Conservation (phyloP, 1,140 invertebrate genomes). For the Palaemon carinicauda region DNA sequence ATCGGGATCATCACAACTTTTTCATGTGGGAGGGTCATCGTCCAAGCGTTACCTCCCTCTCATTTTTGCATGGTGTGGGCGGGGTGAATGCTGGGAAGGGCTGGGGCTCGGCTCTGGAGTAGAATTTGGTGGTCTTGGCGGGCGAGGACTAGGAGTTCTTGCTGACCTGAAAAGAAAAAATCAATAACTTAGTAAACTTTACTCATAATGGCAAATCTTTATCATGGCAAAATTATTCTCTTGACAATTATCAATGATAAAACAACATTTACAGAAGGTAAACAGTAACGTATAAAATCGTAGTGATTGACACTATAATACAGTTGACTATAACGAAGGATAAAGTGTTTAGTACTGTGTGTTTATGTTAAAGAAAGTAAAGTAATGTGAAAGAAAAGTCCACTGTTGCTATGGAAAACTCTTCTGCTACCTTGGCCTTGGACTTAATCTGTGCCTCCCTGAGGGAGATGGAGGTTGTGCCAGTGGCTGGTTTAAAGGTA, state of each 20-base stretch:
- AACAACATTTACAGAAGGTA: too few relatives aligned
- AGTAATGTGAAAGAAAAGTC: too few relatives aligned
- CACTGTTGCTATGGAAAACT: too few relatives aligned
- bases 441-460: conserved; percentile 6
- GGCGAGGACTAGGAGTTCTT: conserved; percentile 40
- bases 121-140: conserved; percentile 32
- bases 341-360: too few relatives aligned
- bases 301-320: too few relatives aligned
- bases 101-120: conserved; percentile 16
- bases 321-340: too few relatives aligned
- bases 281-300: too few relatives aligned
- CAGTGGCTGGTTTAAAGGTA: neutral
- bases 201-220: neutral
- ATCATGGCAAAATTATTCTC: neutral
- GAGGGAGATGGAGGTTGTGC: neutral
- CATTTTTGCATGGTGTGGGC: conserved; percentile 42
- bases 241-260: too few relatives aligned
- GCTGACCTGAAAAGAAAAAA: conserved; percentile 24
- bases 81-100: conserved; percentile 35
- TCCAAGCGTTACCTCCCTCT: conserved; percentile 17
- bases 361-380: too few relatives aligned
- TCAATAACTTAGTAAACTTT: neutral
- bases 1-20: neutral
- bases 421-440: conserved; percentile 16
- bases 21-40: neutral